Base-by-base conservation (phyloP, 2,113 vertebrate species). In the Anoura caudifer region DNA sequence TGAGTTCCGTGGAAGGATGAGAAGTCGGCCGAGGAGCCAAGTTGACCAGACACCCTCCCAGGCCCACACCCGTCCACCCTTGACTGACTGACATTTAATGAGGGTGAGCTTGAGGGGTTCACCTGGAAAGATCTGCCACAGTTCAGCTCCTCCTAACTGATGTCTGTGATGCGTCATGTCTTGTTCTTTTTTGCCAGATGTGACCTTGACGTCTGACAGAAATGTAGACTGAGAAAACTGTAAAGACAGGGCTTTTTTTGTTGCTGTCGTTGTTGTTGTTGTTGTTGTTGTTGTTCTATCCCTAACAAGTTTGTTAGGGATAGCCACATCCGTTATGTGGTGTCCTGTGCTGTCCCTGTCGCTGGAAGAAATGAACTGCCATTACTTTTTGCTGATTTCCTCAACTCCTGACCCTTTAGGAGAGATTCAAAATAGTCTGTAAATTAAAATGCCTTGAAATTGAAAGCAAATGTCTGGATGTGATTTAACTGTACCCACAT, bases 381-480 rank as follows among this genome's bases (percentile, higher is more conserved):
- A 14, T 5, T 56, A 45, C 65, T 85, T 85, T 72, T 76, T 93
- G 85, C 95, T 69, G 77, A 73, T 86, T 92, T 61, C 72, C 81
- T 96, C 41, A 94, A 91, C 77, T 97, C 77, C 81, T 94, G 81
- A 90, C 88, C 82, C 67, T 84, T 33, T 24, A 95, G 52, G 65
- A 92, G 28, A 50, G 54, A 95, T 91, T 96, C 79, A 82, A 47
- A 87, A 83, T 90, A 84, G 73, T 92, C 88, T 92, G 31, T 93
- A 96, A 83, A 83, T 91, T 92, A 91, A 95, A 93, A 94, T 92
- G 67, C 88, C 95, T 92, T 95, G 43, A 95, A 97, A 96, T 97
- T 67, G 89, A 94, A 97, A 97, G 67, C 81, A 90, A 92, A 86
- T 86, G 92, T 87, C 77, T 89, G 17, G 38, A 88, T 95, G 47